Base-by-base conservation (phyloP, 2,113 vertebrate species). In the Falco punctatus region DNA sequence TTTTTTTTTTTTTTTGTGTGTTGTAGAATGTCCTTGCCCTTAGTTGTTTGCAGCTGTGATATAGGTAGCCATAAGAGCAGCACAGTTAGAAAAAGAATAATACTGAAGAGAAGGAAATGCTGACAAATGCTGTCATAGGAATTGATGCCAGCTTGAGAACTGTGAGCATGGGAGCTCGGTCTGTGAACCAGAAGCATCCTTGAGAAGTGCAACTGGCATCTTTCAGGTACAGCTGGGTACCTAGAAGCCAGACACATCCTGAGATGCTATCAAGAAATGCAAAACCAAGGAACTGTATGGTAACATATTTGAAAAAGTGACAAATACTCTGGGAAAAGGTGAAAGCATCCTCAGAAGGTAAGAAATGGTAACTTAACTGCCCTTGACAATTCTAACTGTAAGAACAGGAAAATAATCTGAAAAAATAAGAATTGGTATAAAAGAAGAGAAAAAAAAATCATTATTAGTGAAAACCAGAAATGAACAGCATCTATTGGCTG, bases 391-490 rank as follows among this genome's bases (percentile, higher is more conserved):
- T 51, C 20, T n/a, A 78, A 55, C 6, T n/a, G 7, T 35, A 82
- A 62, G 30, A 35, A 40, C 4, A 27, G 16, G 32, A 82, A 74
- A 79, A 15, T 54, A 40, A 48, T 52, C 15, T 52, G 20, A 16
- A 88, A 78, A 84, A 84, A 28, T 28, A 64, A 87, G 73, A 85
- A 57, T 2, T 35, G 2, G 6, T 38, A 15, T 28, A n/a, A 79
- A 88, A 81, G 27, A 44, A 1, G 1, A 69, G 7, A 19, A 69
- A 71, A 59, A 10, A 10, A 0, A 2, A 27, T 6, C 14, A 46
- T 30, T 61, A 8, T 18, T n/a, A 1, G 4, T 33, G 42, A 78
- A 77, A 75, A 73, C 7, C 7, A 22, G 7, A 81, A 88, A 33
- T 42, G 58, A 66, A 9, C 5, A 58, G 6, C 26, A 61, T 4